Base-by-base conservation (phyloP, 23 tunicate genomes). In the Botrylloides violaceus region DNA sequence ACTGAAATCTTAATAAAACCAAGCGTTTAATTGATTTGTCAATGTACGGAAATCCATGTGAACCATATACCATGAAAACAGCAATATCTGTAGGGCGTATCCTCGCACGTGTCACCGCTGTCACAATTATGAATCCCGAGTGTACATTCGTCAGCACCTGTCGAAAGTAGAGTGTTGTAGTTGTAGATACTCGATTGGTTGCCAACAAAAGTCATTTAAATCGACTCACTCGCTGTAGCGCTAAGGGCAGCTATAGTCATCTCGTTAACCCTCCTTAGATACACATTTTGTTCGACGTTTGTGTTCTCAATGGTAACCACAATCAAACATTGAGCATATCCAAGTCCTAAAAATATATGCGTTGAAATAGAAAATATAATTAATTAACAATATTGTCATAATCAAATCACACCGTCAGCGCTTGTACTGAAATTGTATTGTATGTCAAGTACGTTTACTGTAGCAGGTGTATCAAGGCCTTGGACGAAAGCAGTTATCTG, bases 101-200 rank as follows among this genome's bases (percentile, higher is more conserved):
- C 33, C n/a, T 21, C 70, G 33, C 70, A 63, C 3, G 35, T 28
- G 7, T 31, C 4, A 12, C 29, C 70, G 7, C 34, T 19, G 6
- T 4, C 35, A 9, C 70, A 63, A 28, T 4, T 31, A 9, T 63
- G 34, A 9, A 63, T 31, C 29, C 70, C 70, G 3, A 63, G 35
- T 3, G 35, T 33, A 28, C 70, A 63, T 28, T 63, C 70, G 70
- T 63, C 70, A 9, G 70, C 70, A 63, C 70, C 70, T 63, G 34
- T 58, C 23, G n/a, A n/a, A n/a, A n/a, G n/a, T n/a, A n/a, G n/a
- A n/a, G n/a, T n/a, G n/a, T n/a, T n/a, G n/a, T n/a, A n/a, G n/a
- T n/a, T n/a, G n/a, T n/a, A n/a, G n/a, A n/a, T n/a, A n/a, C n/a
- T n/a, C n/a, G n/a, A n/a, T n/a, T n/a, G n/a, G n/a, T n/a, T n/a